Evolutionary conservation across 2,113 vertebrate genomes (phyloP).

Genomic region (Burhinus oedicnemus): DNA sequence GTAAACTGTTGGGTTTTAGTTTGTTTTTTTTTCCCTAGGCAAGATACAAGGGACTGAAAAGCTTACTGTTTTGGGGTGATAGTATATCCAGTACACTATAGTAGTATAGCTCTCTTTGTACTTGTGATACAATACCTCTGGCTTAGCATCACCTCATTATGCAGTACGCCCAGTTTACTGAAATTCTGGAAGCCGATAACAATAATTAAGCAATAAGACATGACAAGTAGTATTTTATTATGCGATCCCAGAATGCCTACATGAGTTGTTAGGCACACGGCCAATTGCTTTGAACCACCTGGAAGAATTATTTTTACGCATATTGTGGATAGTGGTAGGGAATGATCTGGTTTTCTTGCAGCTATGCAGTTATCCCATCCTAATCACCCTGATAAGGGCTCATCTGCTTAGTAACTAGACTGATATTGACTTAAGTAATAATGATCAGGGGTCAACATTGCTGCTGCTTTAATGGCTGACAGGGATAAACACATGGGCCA

Average conservation of each 20-base stretch:
- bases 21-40: not conserved
- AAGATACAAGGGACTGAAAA: not conserved
- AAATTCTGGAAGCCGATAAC: constrained; percentile 35
- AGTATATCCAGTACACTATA: not conserved
- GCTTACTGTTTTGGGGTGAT: not conserved
- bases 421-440: not conserved
- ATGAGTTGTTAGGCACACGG: not conserved
- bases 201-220: constrained; percentile 34
- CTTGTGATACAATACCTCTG: not conserved
- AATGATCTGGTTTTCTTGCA: not conserved
- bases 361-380: not conserved
- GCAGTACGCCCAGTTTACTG: not conserved
- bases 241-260: constrained; percentile 1
- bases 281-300: constrained; percentile 46
- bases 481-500: not conserved
- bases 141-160: not conserved
- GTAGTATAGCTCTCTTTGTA: not conserved
- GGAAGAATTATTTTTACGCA: constrained; percentile 28
- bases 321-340: not conserved
- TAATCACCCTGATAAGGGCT: not conserved
- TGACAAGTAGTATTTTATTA: constrained; percentile 35
- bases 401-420: not conserved
- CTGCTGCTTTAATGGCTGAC: not conserved
- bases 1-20: not conserved
- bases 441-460: not conserved